Percentiles rank a stretch among this genome's conserved stretches.
Conservation (phyloP, 1,140 invertebrate genomes). For the Drosophila ironensis region DNA sequence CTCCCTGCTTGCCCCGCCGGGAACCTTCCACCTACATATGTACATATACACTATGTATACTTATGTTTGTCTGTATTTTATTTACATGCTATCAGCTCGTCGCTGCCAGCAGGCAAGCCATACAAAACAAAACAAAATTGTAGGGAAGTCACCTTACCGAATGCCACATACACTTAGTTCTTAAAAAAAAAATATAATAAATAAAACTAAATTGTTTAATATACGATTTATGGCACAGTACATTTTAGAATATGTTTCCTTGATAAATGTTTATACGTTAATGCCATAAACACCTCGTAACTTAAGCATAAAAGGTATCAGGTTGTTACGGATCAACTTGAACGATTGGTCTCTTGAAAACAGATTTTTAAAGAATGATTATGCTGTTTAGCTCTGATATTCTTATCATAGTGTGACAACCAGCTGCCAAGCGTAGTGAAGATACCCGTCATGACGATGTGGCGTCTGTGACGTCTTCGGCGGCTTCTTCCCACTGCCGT, state of each 20-base stretch:
- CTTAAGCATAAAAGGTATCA: no score
- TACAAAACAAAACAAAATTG: slow-evolving; percentile 3
- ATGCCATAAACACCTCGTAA: no score
- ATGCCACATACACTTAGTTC: no score
- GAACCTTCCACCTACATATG: no score
- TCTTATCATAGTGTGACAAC: background rate
- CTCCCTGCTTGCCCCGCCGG: background rate
- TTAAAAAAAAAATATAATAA: background rate
- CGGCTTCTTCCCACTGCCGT: slow-evolving; percentile 13
- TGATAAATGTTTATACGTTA: no score
- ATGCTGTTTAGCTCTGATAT: background rate
- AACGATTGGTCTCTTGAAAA: no score
- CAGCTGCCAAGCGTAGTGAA: background rate
- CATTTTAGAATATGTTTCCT: no score
- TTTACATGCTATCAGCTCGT: slow-evolving; percentile 43
- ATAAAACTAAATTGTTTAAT: no score
- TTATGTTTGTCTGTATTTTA: slow-evolving; percentile 14
- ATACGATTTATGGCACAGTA: no score
- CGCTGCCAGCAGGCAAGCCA: background rate
- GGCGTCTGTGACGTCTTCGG: slow-evolving; percentile 17
- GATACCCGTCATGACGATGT: background rate
- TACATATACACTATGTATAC: no score
- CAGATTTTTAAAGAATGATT: background rate
- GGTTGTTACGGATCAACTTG: no score
- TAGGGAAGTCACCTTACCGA: background rate